Base-by-base conservation (phyloP, 2,113 vertebrate species). In the Zosterops japonicus region DNA sequence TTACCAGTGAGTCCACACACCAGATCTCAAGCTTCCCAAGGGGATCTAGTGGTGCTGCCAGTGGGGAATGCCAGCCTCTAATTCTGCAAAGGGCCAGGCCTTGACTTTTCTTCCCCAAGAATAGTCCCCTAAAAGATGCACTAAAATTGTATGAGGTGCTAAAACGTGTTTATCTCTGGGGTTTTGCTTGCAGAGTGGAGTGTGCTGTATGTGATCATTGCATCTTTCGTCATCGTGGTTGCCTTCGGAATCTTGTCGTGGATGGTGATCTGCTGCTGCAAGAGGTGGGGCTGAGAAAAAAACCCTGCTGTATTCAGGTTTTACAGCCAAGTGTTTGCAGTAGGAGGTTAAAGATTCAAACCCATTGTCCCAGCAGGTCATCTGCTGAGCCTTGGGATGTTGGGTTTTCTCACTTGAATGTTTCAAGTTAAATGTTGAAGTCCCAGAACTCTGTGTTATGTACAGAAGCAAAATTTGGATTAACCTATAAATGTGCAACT, bases 121-220 rank as follows among this genome's bases (percentile, higher is more conserved):
- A 4, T 0, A 59, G 50, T 36, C 56, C 31, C 35, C 50, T 81
- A 7, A 92, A 78, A 68, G 0, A 0, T 53, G 10, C 16, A 5
- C 57, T 67, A 53, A 72, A 42, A 1, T 72, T 65, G 36, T 39
- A 11, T 6, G 42, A 85, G 67, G 36, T 95, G 52, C 85, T 85
- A 92, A 52, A 70, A 65, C 0, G 0, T 78, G 60, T 83, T 83
- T 60, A 2, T 83, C 72, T 72, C 33, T 87, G 93, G 77, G 68
- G 50, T 93, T 94, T 85, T 96, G 50, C 81, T 97, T 97, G 93
- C 98, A 99, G 99, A 99, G 85, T 99, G 99, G 99, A 99, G 99
- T 5, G 98, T 99, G 36, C 98, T 99, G 36, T 99, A 99, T 35
- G 99, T 99, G 74, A 98, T 99, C 29, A 99, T 99, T 63, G 98